These are phyloP conservation scores for Phaethornis superciliosus DNA, from an alignment of 2,113 vertebrate genomes.

Conservation along the genomic window DNA sequence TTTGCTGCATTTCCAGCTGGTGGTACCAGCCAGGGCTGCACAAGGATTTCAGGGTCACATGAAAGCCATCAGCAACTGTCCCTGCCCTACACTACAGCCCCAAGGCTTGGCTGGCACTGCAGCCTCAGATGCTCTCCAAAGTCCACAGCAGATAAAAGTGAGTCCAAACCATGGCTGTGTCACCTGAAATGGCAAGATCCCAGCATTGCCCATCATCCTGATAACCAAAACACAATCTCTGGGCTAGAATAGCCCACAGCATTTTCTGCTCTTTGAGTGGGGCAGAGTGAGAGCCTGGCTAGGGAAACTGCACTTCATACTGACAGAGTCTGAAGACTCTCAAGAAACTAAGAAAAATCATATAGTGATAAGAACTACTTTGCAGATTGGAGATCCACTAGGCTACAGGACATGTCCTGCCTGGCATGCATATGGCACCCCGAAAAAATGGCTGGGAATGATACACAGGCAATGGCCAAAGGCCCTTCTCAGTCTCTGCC, in stretches of 20 bases:
- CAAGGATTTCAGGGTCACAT: not conserved
- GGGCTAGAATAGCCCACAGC: not conserved
- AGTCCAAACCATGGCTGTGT: not conserved
- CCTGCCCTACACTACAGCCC: not conserved
- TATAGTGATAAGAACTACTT: not conserved
- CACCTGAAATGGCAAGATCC: not conserved
- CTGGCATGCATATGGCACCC: too few relatives aligned
- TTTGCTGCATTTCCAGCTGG: accelerated
- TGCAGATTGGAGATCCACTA: not conserved
- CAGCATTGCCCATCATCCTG: not conserved
- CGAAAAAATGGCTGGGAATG: not conserved
- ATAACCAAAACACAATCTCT: not conserved
- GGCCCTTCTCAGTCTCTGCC: not conserved
- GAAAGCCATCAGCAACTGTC: not conserved
- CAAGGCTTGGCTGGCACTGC: not conserved
- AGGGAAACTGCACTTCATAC: not conserved
- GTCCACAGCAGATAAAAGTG: not conserved
- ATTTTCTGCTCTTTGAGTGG: not conserved
- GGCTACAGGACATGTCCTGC: not conserved
- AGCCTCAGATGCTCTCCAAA: not conserved
- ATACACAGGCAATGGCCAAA: not conserved
- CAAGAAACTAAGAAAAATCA: not conserved
- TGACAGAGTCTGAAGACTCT: not conserved
- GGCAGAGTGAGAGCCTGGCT: not conserved
- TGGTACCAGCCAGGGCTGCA: not conserved